Evolutionary conservation across 1,140 invertebrate species (phyloP), one percentile per base, ranked within the genome.

Genomic region (Cotesia glomerata): DNA sequence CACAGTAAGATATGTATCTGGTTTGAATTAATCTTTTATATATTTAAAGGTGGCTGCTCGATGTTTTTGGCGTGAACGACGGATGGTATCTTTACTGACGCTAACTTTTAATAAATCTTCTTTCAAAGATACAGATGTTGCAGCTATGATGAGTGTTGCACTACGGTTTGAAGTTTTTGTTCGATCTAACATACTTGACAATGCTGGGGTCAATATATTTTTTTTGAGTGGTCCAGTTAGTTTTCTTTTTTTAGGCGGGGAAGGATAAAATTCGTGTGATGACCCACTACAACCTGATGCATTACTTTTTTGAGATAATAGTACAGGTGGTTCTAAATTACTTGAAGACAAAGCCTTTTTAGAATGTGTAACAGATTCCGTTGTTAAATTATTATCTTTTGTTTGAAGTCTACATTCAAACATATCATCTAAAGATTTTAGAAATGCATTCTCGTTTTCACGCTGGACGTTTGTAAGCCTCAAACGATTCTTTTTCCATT

Each of bases 151-250:
- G 16, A 71, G 59, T 71, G 69, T 64, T 34, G 69, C 69, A 5
- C 34, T n/a, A 71, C 61, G 69, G 51, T 71, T 49, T 39, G 69
- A 71, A 49, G 69, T 71, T 63, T 71, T 71, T 62, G 69, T 71
- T 49, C 69, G 69, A 71, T 71, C 69, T 32, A 71, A 34, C 69
- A 71, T 71, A 64, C 26, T 71, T 52, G 69, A 58, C 11, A 63
- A 58, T 34, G 39, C 54, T 11, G 69, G 58, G 49, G 58, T 71
- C n/a, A 61, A 35, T 45, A 61, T 71, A 39, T 52, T 16, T 64
- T 71, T 71, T 63, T 18, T 62, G 9, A 0, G 7, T 54, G 18
- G 69, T 49, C 52, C 69, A 36, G 18, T 71, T 71, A n/a, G 63
- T 52, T 39, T 71, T 71, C 51, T 52, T 52, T 71, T 71, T 54